Evolutionary conservation across 1,140 invertebrate species (phyloP), one percentile per base, ranked within the genome.

Genomic region (Pogonomyrmex barbatus): DNA sequence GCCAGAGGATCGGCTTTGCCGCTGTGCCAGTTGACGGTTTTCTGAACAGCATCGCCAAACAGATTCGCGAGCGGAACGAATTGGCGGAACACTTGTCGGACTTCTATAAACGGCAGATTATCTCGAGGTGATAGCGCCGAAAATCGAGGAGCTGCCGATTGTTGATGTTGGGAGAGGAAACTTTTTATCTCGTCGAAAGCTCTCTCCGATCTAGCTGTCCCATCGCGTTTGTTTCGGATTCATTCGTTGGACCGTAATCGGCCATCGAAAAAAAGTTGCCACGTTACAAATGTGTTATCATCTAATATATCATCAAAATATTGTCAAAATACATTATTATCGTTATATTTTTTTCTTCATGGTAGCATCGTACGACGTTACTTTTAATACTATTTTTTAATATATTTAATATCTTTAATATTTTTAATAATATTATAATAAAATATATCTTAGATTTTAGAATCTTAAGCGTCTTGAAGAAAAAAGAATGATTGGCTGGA

Each of bases 11-110:
- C 1, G 93, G 93, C 1, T 85, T 85, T 42, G 62, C 77, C 2
- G 33, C 83, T 10, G 60, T 94, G 17, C 83, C 73, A n/a, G 85
- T 94, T 6, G 88, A 92, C 62, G 65, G 89, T 52, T 76, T 94
- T 3, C 87, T 94, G 56, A 93, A 94, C 65, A 85, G 90, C 6
- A 93, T 94, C 60, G 86, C 91, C 68, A 89, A 90, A 50, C 93
- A 94, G 63, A 71, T 94, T 2, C 70, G 71, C 14, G 87, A 93
- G 56, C 91, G 93, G n/a, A 87, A 91, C 36, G 82, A 91, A 52
- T 90, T 94, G 6, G 79, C 60, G 39, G 88, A 88, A 62, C 89
- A 92, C 85, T 88, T 92, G 14, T 88, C 78, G 10, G 71, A 82
- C 14, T 87, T 50, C 14, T 90, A 92, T 50, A 83, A 92, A 50